Evolutionary conservation across 2,113 vertebrate genomes (phyloP).

Genomic region (Pangasianodon gigas): DNA sequence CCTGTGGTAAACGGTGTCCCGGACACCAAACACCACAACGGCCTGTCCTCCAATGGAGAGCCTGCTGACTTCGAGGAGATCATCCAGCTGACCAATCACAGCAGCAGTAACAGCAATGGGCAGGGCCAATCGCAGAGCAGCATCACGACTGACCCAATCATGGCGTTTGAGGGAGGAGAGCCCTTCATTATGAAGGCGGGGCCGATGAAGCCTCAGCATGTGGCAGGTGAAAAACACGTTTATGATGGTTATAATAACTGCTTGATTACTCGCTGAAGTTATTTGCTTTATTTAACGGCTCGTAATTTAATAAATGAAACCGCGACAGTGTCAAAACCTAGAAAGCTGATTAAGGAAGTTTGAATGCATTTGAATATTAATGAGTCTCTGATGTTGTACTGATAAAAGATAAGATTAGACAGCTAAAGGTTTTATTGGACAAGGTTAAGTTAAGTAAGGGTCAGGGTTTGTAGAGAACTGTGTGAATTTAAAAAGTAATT

Average conservation of each 20-base stretch:
- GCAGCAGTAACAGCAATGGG: constrained; percentile 51
- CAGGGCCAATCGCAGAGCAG: constrained; percentile 65
- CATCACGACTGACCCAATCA: constrained; percentile 75
- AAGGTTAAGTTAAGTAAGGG: too few relatives aligned
- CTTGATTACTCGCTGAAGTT: neutral
- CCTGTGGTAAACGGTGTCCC: constrained; percentile 84
- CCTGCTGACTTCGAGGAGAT: constrained; percentile 70
- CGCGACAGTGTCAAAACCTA: neutral
- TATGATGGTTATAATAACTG: neutral
- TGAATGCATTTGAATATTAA: neutral
- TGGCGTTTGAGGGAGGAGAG: constrained; percentile 85
- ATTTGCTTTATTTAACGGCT: neutral
- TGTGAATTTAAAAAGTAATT: too few relatives aligned
- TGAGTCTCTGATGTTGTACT: neutral
- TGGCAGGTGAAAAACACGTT: constrained; percentile 82
- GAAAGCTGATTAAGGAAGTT: neutral
- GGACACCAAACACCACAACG: constrained; percentile 82
- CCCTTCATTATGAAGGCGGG: constrained; percentile 86
- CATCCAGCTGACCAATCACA: constrained; percentile 71
- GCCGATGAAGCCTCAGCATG: constrained; percentile 86
- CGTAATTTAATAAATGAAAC: neutral
- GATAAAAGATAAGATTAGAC: too few relatives aligned
- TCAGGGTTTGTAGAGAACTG: too few relatives aligned
- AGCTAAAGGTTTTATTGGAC: too few relatives aligned
- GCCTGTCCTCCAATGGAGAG: constrained; percentile 79